phyloP scores from a whole-genome alignment of 2,888 invertebrate species.

The Timema podura region DNA sequence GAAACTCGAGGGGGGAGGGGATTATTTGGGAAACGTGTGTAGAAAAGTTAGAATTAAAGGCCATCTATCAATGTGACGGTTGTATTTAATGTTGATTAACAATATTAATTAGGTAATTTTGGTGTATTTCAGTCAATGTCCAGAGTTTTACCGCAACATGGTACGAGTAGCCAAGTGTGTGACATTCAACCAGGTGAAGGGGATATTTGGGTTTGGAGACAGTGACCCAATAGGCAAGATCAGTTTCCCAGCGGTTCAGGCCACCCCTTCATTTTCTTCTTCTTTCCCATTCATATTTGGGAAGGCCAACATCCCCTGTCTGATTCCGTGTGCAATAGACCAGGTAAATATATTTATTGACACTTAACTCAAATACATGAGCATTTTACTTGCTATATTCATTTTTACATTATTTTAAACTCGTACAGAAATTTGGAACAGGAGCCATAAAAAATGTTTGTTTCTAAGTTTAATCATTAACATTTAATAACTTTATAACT shows the following conservation, averaged over 20 bases:
- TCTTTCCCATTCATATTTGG: constrained; percentile 90
- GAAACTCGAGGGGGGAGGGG: neutral
- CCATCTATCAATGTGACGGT: neutral
- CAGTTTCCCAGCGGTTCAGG: constrained; percentile 93
- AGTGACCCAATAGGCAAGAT: constrained; percentile 97
- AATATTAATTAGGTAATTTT: constrained; percentile 18
- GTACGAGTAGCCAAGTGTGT: constrained; percentile 89
- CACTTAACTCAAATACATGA: too few relatives aligned
- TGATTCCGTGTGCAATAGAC: constrained; percentile 98
- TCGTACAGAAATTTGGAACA: too few relatives aligned
- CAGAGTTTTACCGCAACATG: constrained; percentile 91
- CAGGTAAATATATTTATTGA: constrained; percentile 56
- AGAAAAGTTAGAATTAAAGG: neutral
- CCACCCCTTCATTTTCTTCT: constrained; percentile 87
- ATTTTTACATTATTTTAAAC: too few relatives aligned
- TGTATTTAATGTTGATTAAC: neutral
- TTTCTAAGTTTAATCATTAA: too few relatives aligned
- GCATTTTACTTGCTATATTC: too few relatives aligned
- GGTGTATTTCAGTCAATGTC: constrained; percentile 62
- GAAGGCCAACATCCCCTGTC: constrained; percentile 67
- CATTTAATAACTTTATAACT: too few relatives aligned
- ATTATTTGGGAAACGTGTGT: neutral
- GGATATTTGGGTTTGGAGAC: constrained; percentile 97
- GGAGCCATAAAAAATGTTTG: too few relatives aligned
- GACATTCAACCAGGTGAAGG: constrained; percentile 96